Evolutionary conservation across 1,140 invertebrate species (phyloP).

Genomic region (Wiebesia pumilae): DNA sequence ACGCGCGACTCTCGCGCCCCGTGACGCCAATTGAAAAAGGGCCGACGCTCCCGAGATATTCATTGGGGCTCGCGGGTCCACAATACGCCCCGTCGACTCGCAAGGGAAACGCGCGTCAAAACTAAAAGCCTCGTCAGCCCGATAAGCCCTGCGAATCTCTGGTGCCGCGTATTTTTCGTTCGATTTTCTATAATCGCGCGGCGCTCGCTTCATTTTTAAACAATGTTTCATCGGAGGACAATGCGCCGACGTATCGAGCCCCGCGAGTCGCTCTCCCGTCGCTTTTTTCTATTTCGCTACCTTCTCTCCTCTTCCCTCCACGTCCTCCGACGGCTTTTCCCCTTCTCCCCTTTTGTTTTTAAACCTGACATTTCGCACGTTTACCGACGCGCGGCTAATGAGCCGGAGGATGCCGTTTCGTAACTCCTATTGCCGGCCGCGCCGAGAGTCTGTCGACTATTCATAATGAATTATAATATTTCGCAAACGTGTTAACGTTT

Average conservation of each 20-base stretch:
- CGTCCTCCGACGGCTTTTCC: not conserved
- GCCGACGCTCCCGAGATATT: slow-evolving; percentile 19
- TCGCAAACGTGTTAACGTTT: slow-evolving; percentile 3
- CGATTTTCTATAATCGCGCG: slow-evolving; percentile 51
- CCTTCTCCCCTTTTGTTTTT: not conserved
- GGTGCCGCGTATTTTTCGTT: slow-evolving; percentile 35
- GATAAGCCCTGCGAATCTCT: slow-evolving; percentile 48
- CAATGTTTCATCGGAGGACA: slow-evolving; percentile 44
- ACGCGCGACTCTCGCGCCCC: not conserved
- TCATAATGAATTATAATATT: slow-evolving; percentile 8
- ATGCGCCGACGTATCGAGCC: slow-evolving; percentile 1
- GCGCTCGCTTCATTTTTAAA: slow-evolving; percentile 44
- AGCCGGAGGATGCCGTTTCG: not conserved
- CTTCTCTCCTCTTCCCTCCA: not conserved
- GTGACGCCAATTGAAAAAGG: slow-evolving; percentile 40
- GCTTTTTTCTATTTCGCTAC: not conserved
- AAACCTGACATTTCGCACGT: not conserved
- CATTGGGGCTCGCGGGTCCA: slow-evolving; percentile 18
- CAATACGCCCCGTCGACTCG: slow-evolving; percentile 3
- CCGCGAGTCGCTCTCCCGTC: not conserved
- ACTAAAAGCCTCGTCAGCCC: slow-evolving; percentile 49
- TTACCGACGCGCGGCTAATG: not conserved
- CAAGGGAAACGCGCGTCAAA: slow-evolving; percentile 52
- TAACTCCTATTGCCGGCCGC: not conserved
- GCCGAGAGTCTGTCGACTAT: not conserved